Evolutionary conservation across 1,140 invertebrate genomes (phyloP), one percentile per base, ranked within the genome.

Genomic region (Drosophila parabipectinata): DNA sequence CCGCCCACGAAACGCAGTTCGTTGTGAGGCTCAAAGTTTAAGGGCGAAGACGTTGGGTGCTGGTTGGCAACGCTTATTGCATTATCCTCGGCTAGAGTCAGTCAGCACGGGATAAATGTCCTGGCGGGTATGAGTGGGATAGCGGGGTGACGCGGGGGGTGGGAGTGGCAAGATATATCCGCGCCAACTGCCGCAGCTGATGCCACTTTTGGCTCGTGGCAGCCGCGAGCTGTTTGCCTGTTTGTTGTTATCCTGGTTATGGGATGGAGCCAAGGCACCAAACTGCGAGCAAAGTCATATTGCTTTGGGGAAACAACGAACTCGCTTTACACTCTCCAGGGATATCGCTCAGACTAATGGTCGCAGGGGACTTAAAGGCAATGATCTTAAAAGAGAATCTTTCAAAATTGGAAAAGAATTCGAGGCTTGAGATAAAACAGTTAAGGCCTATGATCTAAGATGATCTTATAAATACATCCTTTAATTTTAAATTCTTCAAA

Each of bases 131-230:
- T 28, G 45, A 39, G 47, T 34, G 7, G 4, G 32, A 14, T 28
- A 24, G 0, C 12, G 15, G 14, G 3, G 24, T 1, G 0, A 9
- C 7, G 18, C 28, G 24, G 41, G 15, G 14, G 5, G 24, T 1
- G 0, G 12, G 10, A 26, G 39, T 30, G 41, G 28, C 18, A 85
- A 80, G 82, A 87, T 87, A 87, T 87, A 87, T 82, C 74, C 74
- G 56, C 66, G 78, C 74, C 82, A 87, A 87, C 83, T 87, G 82
- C 78, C 85, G 82, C 82, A 87, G 82, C 82, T 87, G 82, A 87
- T 85, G 82, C 82, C 71, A 87, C 75, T 87, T 87, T 87, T 87
- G 82, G 82, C 82, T 80, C 74, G 78, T 82, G 82, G 82, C 82
- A 72, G 82, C 71, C 80, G 71, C 79, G 79, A 74, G 78, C 82